These are phyloP conservation scores for Microtus pennsylvanicus DNA, from an alignment of 2,113 vertebrate genomes.

Conservation along the genomic window DNA sequence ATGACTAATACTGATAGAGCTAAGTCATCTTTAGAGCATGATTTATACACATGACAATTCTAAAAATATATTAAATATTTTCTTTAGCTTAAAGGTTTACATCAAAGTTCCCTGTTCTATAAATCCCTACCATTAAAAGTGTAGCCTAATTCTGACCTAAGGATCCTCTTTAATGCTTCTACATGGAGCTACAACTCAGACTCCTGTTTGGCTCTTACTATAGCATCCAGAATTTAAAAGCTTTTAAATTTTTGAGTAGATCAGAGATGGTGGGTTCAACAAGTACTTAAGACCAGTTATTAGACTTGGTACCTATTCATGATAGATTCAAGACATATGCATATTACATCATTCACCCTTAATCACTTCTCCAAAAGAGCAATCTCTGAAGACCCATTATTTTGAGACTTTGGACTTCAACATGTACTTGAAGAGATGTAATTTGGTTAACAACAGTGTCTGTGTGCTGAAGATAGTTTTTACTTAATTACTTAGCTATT, in stretches of 20 bases:
- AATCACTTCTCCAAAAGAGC: not conserved
- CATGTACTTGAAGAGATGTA: not conserved
- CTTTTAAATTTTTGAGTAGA: not conserved
- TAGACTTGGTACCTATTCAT: not conserved
- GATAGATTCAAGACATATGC: not conserved
- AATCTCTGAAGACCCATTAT: not conserved
- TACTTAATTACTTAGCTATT: not conserved
- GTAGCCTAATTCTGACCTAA: not conserved
- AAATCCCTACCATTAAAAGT: not conserved
- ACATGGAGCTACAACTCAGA: not conserved
- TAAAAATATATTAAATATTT: not conserved
- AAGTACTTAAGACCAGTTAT: conserved; percentile 13
- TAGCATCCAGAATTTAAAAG: not conserved
- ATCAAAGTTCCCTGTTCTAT: not conserved
- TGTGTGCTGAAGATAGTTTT: not conserved
- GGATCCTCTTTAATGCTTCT: not conserved
- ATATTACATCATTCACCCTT: not conserved
- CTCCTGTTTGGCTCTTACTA: not conserved
- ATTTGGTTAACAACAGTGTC: not conserved
- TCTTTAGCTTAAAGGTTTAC: not conserved
- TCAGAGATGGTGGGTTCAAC: not conserved
- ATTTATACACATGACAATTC: not conserved
- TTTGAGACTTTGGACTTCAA: not conserved
- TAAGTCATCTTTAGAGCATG: not conserved
- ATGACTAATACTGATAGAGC: not conserved